Base-by-base conservation (phyloP, 2,113 vertebrate genomes). In the Aspiorhynchus laticeps region DNA sequence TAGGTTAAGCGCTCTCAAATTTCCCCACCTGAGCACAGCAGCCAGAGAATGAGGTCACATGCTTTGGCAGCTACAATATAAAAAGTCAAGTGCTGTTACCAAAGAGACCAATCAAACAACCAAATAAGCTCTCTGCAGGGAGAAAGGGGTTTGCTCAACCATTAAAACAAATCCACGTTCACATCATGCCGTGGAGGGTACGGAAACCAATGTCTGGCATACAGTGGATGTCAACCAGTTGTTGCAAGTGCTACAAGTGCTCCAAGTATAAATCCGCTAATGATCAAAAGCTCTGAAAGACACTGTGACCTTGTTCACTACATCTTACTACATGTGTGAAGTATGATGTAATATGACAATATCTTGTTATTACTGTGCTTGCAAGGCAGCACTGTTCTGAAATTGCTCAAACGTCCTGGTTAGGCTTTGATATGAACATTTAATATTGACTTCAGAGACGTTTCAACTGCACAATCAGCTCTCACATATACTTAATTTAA, bases 41-140 rank as follows among this genome's bases (percentile, higher is more conserved):
- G 89, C 90, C 79, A 90, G 87, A 87, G 92, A 94, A 94, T 93
- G 94, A 95, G 92, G 92, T 95, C 93, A 94, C 91, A 92, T 84
- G 79, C 90, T 92, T 86, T 90, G 86, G 83, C 43, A 76, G 86
- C 43, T 74, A 87, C 85, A 84, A 80, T 88, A 86, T 78, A 73
- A 91, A 91, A 88, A 93, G 91, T 56, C 48, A 75, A 91, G 87
- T 84, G 1, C 87, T 87, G 89, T 90, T 89, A 88, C 91, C 85
- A 87, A 82, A 87, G 89, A 86, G 65, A 90, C 81, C 28, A 80
- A 88, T 91, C 87, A 88, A 89, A 91, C 63, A 89, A 87, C 85
- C 65, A 91, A 92, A 91, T 88, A 86, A 86, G 84, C 38, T 28
- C 46, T 46, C 41, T 36, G 26, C 38, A 53, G 46, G 28, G 11